These are phyloP conservation scores for Andrena cerasifolii DNA, from an alignment of 1,140 invertebrate genomes.

Conservation along the genomic window DNA sequence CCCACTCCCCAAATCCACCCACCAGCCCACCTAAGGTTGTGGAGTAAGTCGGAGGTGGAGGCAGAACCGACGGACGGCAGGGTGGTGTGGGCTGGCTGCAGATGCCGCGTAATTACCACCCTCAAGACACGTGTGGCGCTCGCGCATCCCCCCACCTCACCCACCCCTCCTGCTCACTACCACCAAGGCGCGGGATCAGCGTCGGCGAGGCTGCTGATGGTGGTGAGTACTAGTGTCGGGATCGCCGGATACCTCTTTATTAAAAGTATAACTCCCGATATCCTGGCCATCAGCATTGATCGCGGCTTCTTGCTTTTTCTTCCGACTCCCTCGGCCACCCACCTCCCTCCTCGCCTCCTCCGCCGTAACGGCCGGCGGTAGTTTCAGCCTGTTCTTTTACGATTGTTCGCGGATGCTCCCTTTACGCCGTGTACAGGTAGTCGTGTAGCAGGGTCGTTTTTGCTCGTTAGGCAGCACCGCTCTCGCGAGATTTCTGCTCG, in stretches of 20 bases:
- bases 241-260: constrained; percentile 76
- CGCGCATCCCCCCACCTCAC: constrained; percentile 72
- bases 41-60: constrained; percentile 76
- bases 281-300: constrained; percentile 58
- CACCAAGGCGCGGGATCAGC: constrained; percentile 56
- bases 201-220: constrained; percentile 67
- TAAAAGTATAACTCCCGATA: constrained; percentile 80
- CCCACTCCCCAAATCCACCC: constrained; percentile 56
- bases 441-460: not conserved
- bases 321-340: not conserved
- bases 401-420: not conserved
- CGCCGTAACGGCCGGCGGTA: not conserved
- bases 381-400: constrained; percentile 4
- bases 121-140: constrained; percentile 82
- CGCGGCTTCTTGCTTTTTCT: constrained; percentile 51
- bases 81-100: constrained; percentile 78
- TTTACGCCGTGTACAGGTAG: not conserved
- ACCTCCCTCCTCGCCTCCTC: not conserved
- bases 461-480: constrained; percentile 3
- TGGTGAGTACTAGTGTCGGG: constrained; percentile 54
- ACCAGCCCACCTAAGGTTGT: constrained; percentile 75
- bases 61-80: constrained; percentile 67
- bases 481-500: not conserved
- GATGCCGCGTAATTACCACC: constrained; percentile 83
- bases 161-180: constrained; percentile 20